Conservation (phyloP, 2,888 invertebrate species). For the Troides aeacus region DNA sequence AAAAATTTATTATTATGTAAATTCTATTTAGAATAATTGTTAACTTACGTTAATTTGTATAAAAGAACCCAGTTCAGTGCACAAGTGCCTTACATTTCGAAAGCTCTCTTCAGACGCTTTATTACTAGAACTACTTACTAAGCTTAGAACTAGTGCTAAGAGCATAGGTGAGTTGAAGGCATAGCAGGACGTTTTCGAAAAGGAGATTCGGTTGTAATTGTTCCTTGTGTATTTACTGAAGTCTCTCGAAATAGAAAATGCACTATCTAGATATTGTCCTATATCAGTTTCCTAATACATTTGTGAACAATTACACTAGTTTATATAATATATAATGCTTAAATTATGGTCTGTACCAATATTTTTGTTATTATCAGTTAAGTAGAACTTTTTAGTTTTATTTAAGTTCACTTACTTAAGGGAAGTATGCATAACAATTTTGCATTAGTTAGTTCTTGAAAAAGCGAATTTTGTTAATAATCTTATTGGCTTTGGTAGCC, state of each 20-base stretch:
- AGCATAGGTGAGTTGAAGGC: slow-evolving; percentile 3
- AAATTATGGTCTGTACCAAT: too few relatives aligned
- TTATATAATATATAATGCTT: too few relatives aligned
- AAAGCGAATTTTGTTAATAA: too few relatives aligned
- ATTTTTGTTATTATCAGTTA: too few relatives aligned
- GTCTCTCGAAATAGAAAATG: not conserved
- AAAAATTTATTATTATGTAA: too few relatives aligned
- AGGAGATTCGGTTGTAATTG: slow-evolving; percentile 3
- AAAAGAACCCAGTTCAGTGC: slow-evolving; percentile 9
- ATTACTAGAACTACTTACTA: too few relatives aligned
- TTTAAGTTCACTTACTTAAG: too few relatives aligned
- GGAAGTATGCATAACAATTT: too few relatives aligned
- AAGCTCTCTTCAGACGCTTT: slow-evolving; percentile 6
- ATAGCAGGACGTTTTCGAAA: slow-evolving; percentile 7
- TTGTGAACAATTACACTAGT: not conserved
- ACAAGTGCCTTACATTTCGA: slow-evolving; percentile 2
- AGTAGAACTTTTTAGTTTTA: too few relatives aligned
- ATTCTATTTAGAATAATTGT: too few relatives aligned
- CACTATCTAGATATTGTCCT: slow-evolving; percentile 6
- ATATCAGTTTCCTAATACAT: not conserved
- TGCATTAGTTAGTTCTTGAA: too few relatives aligned
- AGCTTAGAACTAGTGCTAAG: slow-evolving; percentile 9
- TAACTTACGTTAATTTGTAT: slow-evolving; percentile 20
- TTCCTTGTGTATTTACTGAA: slow-evolving; percentile 4
- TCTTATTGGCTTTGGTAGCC: too few relatives aligned